Percentiles rank a stretch among this genome's conserved stretches.
These are phyloP conservation scores for Oreochromis niloticus DNA, from an alignment of 2,113 vertebrate genomes.

Conservation along the genomic window DNA sequence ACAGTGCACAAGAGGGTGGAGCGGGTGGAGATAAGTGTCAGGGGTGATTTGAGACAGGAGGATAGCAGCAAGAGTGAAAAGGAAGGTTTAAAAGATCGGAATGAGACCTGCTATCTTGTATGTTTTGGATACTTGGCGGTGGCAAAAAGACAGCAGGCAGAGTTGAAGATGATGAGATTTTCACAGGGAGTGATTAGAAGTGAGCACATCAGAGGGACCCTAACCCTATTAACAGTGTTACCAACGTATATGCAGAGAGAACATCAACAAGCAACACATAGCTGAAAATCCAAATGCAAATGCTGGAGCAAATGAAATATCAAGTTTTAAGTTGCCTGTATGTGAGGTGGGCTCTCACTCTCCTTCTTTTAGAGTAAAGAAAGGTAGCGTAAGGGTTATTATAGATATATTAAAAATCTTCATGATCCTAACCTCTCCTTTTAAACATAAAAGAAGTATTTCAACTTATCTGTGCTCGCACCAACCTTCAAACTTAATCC, in stretches of 20 bases:
- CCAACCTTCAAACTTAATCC: not conserved
- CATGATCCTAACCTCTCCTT: not conserved
- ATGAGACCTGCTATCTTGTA: not conserved
- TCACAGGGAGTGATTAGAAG: not conserved
- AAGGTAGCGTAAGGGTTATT: not conserved
- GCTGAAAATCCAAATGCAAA: not conserved
- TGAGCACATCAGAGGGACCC: not conserved
- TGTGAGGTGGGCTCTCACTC: not conserved
- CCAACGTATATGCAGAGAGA: not conserved
- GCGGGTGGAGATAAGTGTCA: not conserved
- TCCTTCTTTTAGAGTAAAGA: not conserved
- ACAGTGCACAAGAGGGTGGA: not conserved
- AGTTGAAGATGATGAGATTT: not conserved
- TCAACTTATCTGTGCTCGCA: not conserved
- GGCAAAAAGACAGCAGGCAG: not conserved
- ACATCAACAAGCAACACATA: not conserved
- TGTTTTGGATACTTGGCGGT: not conserved
- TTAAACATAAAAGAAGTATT: not conserved
- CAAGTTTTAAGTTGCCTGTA: not conserved
- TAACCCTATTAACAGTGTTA: not conserved
- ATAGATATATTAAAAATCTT: not conserved
- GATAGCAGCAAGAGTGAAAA: not conserved
- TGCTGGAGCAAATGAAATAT: not conserved
- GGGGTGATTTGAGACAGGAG: not conserved
- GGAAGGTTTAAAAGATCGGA: not conserved